Evolutionary conservation across 2,888 invertebrate genomes (phyloP), one percentile per base, ranked within the genome.

Genomic region (Rhopalosiphum nymphaeae): DNA sequence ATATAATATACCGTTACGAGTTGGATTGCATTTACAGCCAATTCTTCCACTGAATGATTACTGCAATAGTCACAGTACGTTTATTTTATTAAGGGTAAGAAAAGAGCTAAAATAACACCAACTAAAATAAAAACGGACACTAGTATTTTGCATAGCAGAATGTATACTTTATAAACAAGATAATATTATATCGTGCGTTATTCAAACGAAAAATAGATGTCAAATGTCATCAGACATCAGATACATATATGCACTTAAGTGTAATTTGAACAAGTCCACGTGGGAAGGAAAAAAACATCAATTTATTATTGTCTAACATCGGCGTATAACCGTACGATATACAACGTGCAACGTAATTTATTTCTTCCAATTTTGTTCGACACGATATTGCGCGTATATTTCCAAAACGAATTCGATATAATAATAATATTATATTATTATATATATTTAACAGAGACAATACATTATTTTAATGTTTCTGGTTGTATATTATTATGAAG

Each of bases 171-270:
- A 42, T 16, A 21, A 36, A 36, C 46, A 25, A 86, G 1, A 49
- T 86, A 85, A 44, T 49, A 49, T 53, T n/a, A 25, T 25, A 67
- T 5, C 21, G 13, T 67, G 26, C 29, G 49, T 46, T 44, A 46
- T 56, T 25, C n/a, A 53, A 53, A 88, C 88, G 36, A 88, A 88
- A 53, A 88, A 53, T 56, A 88, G 53, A 88, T 53, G 88, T 36
- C 21, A 21, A 78, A 88, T 42, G 88, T 88, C 88, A 42, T 89
- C 53, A 89, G 36, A 53, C 88, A 42, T 89, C 53, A 89, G 36
- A 53, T 88, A 88, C 36, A 36, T 21, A 36, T 78, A 53, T 36
- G 46, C 61, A 46, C n/a, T 10, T 44, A 29, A 89, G 21, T 46
- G 89, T 89, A 89, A 89, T 46, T 46, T 44, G 89, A 61, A 61